Percentiles rank a stretch among this genome's conserved stretches.
These are phyloP conservation scores for Amphiprion clarkii DNA, from an alignment of 2,797 vertebrate species.

Conservation along the genomic window DNA sequence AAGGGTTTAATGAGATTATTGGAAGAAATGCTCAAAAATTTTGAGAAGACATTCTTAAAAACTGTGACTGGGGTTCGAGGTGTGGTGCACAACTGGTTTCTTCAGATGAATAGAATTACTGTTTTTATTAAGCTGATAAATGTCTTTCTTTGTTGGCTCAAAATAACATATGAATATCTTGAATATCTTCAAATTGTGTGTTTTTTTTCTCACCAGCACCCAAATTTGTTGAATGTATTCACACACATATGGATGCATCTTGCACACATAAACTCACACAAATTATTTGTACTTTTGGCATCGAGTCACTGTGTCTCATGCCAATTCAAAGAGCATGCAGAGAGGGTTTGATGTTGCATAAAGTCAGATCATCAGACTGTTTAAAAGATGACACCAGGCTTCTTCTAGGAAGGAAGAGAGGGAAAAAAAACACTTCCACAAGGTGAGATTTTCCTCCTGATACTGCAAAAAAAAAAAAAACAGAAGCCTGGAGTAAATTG, in stretches of 20 bases:
- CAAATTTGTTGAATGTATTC: background rate
- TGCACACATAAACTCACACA: slow-evolving; percentile 12
- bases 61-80: background rate
- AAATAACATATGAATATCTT: background rate
- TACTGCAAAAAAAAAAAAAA: slow-evolving; percentile 42
- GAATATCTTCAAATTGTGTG: background rate
- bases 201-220: background rate
- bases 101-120: background rate
- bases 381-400: slow-evolving; percentile 51
- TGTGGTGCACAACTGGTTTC: background rate
- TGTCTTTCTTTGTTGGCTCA: too few species aligned
- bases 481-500: slow-evolving; percentile 65
- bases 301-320: slow-evolving; percentile 6
- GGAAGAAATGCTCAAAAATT: background rate
- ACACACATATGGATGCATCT: slow-evolving; percentile 17
- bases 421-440: slow-evolving; percentile 32
- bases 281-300: slow-evolving; percentile 42
- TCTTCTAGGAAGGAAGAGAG: background rate
- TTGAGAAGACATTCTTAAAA: background rate
- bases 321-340: slow-evolving; percentile 44
- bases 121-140: too few species aligned
- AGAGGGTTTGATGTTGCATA: slow-evolving; percentile 51
- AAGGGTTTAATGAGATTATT: slow-evolving; percentile 1
- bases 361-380: slow-evolving; percentile 63
- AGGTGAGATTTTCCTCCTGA: slow-evolving; percentile 66